phyloP scores from a whole-genome alignment of 2,797 vertebrate species.

The Aulostomus chinensis region DNA sequence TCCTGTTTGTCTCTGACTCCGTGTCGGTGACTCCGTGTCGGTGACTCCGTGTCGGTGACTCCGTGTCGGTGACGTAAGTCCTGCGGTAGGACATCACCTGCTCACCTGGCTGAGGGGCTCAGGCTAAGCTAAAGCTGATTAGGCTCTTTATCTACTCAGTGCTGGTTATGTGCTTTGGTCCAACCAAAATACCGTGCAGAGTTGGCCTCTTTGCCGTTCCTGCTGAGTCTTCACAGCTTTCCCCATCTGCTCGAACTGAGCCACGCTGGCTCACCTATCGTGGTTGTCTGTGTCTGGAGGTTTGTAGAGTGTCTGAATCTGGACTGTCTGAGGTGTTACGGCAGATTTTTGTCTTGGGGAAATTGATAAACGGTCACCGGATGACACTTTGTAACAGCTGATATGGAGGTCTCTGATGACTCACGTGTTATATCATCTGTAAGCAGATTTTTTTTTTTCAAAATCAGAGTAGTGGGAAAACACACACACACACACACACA shows the following conservation, averaged over 20 bases:
- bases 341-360: conserved; percentile 2
- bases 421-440: too few relatives aligned
- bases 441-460: too few relatives aligned
- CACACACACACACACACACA: conserved; percentile 2
- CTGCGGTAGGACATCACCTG: conserved; percentile 59
- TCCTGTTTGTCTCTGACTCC: conserved; percentile 21
- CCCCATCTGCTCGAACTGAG: conserved; percentile 37
- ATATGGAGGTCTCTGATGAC: too few relatives aligned
- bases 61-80: conserved; percentile 31
- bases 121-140: conserved; percentile 78
- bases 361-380: conserved; percentile 8
- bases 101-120: conserved; percentile 70
- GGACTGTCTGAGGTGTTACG: background rate
- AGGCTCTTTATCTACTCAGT: conserved; percentile 79
- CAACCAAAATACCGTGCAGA: conserved; percentile 72
- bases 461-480: too few relatives aligned
- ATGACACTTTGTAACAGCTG: too few relatives aligned
- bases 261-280: conserved; percentile 24
- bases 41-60: conserved; percentile 36
- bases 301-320: too few relatives aligned
- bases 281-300: too few relatives aligned
- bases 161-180: conserved; percentile 76
- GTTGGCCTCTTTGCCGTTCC: conserved; percentile 59
- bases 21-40: conserved; percentile 3
- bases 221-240: conserved; percentile 38